These are phyloP conservation scores for Cassiopea xamachana DNA, from an alignment of 30 jellyfish, hydroid and myxozoan species.

Conservation along the genomic window DNA sequence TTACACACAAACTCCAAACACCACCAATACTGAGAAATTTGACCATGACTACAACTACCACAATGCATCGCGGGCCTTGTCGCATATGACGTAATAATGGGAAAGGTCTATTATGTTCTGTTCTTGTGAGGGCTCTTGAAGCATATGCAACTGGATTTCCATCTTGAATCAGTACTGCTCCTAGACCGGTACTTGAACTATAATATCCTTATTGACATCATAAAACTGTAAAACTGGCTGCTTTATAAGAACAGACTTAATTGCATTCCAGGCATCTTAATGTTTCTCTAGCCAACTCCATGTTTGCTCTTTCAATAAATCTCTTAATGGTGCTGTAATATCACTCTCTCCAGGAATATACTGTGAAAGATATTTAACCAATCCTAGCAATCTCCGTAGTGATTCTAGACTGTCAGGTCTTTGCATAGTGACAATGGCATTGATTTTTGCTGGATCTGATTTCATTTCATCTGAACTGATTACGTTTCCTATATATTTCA, in stretches of 20 bases:
- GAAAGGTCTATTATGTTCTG: slow-evolving; percentile 16
- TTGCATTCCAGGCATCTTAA: slow-evolving; percentile 31
- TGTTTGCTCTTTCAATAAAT: slow-evolving; percentile 14
- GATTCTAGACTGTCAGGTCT: slow-evolving; percentile 40
- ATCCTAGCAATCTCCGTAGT: slow-evolving; percentile 17
- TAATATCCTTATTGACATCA: slow-evolving; percentile 36
- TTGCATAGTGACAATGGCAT: slow-evolving; percentile 24
- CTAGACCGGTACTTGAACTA: slow-evolving; percentile 34
- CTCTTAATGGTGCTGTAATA: slow-evolving; percentile 25
- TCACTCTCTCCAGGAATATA: slow-evolving; percentile 30
- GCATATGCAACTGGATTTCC: slow-evolving; percentile 70
- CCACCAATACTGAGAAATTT: no score
- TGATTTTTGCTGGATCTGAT: slow-evolving; percentile 47
- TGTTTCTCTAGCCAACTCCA: slow-evolving; percentile 9
- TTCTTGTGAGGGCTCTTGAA: slow-evolving; percentile 47
- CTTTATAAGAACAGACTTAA: slow-evolving; percentile 24
- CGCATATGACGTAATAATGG: no score
- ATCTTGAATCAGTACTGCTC: slow-evolving; percentile 54
- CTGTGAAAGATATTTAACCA: slow-evolving; percentile 46
- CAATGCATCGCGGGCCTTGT: no score
- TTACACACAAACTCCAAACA: no score
- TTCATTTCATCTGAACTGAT: slow-evolving; percentile 41
- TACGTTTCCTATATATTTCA: slow-evolving; percentile 36
- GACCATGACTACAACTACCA: no score
- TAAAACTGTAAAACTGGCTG: slow-evolving; percentile 40